phyloP scores from a whole-genome alignment of 2,113 vertebrate genomes.

The Picathartes gymnocephalus region DNA sequence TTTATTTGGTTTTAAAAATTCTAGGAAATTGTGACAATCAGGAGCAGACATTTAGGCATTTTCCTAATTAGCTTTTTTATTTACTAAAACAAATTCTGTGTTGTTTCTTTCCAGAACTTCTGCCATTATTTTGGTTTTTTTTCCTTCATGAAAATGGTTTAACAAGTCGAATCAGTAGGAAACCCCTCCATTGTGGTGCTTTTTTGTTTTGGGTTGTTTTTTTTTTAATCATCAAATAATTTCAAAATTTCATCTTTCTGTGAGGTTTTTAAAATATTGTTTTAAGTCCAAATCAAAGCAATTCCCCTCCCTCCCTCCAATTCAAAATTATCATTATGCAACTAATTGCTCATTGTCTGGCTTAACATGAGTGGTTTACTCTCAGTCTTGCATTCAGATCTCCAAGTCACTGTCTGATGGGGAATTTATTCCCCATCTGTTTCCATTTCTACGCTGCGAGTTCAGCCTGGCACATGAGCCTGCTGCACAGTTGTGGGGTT shows the following conservation, averaged over 20 bases:
- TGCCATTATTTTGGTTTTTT: not conserved
- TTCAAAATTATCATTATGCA: not conserved
- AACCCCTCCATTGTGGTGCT: not conserved
- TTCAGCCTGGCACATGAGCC: not conserved
- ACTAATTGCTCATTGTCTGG: slow-evolving; percentile 11
- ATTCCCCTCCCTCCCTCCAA: not conserved
- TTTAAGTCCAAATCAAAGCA: not conserved
- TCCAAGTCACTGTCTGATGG: not conserved
- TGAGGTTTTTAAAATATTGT: not conserved
- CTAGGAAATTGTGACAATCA: not conserved
- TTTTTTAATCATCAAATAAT: not conserved
- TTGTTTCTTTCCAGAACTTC: not conserved
- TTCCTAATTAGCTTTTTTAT: not conserved
- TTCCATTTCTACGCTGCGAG: not conserved
- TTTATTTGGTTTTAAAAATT: not conserved
- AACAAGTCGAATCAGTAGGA: not conserved
- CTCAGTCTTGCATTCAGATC: not conserved
- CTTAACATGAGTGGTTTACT: not conserved
- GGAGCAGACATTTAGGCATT: not conserved
- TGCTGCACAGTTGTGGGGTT: not conserved
- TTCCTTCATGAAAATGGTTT: not conserved
- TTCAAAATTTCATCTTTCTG: not conserved
- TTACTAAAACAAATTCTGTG: not conserved
- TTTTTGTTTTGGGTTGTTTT: not conserved
- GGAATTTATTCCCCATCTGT: slow-evolving; percentile 4